Evolutionary conservation across 2,888 invertebrate genomes (phyloP).

Genomic region (Callyntrura guangdongensis): DNA sequence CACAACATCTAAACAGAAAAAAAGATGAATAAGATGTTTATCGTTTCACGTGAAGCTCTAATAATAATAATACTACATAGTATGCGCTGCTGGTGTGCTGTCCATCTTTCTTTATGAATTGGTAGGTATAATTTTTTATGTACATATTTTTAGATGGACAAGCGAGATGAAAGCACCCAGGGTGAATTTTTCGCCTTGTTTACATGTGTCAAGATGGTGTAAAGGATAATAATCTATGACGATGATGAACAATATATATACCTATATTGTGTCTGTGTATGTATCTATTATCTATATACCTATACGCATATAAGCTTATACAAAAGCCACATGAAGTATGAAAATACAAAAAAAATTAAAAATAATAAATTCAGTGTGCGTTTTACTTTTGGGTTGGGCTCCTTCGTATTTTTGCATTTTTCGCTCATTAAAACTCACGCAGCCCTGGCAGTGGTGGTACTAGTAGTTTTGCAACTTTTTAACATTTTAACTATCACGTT

Average conservation of each 20-base stretch:
- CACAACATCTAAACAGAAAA: constrained; percentile 16
- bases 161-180: constrained; percentile 76
- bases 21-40: constrained; percentile 31
- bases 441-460: background rate
- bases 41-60: background rate
- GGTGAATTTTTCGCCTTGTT: constrained; percentile 71
- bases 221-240: constrained; percentile 69
- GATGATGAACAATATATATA: constrained; percentile 30
- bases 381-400: constrained; percentile 66
- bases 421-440: constrained; percentile 46
- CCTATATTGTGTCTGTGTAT: no score
- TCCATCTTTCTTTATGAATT: constrained; percentile 17
- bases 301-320: background rate
- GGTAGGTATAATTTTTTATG: constrained; percentile 5
- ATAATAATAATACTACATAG: no score
- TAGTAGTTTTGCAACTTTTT: constrained; percentile 54
- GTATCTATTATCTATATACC: no score
- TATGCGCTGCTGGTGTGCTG: background rate
- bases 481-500: constrained; percentile 23
- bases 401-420: constrained; percentile 41
- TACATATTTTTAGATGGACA: constrained; percentile 73
- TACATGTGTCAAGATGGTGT: constrained; percentile 80
- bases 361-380: constrained; percentile 46
- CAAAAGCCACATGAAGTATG: background rate
- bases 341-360: constrained; percentile 29